Conservation (phyloP, 2,888 invertebrate genomes). For the Drosophila subsilvestris region DNA sequence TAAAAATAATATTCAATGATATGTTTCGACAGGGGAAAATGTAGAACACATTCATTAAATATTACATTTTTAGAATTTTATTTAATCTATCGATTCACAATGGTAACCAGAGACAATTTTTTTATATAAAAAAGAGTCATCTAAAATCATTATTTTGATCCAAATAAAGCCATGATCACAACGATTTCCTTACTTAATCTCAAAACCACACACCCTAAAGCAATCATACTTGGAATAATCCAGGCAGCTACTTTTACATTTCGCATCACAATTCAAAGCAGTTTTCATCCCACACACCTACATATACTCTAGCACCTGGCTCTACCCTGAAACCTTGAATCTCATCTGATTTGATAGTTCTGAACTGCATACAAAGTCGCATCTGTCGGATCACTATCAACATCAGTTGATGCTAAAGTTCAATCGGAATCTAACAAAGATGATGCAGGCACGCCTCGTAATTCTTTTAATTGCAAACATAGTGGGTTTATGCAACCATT, state of each 20-base stretch:
- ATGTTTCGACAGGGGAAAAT: too few relatives aligned
- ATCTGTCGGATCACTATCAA: slow-evolving; percentile 19
- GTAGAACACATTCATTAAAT: too few relatives aligned
- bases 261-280: background rate
- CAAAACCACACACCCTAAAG: background rate
- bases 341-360: background rate
- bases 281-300: slow-evolving; percentile 7
- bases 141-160: too few relatives aligned
- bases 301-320: background rate
- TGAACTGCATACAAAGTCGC: slow-evolving; percentile 8
- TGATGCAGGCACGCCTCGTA: slow-evolving; percentile 20
- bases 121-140: too few relatives aligned
- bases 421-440: slow-evolving; percentile 28
- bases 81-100: too few relatives aligned
- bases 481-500: slow-evolving; percentile 16
- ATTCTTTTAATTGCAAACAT: slow-evolving; percentile 29
- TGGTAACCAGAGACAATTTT: too few relatives aligned
- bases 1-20: too few relatives aligned
- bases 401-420: slow-evolving; percentile 19
- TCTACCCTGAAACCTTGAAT: background rate
- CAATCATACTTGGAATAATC: background rate
- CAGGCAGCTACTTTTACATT: background rate
- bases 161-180: too few relatives aligned
- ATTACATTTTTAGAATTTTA: too few relatives aligned
- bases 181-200: too few relatives aligned